phyloP scores from a whole-genome alignment of 2,888 invertebrate genomes.

The Priocnemis perturbator region DNA sequence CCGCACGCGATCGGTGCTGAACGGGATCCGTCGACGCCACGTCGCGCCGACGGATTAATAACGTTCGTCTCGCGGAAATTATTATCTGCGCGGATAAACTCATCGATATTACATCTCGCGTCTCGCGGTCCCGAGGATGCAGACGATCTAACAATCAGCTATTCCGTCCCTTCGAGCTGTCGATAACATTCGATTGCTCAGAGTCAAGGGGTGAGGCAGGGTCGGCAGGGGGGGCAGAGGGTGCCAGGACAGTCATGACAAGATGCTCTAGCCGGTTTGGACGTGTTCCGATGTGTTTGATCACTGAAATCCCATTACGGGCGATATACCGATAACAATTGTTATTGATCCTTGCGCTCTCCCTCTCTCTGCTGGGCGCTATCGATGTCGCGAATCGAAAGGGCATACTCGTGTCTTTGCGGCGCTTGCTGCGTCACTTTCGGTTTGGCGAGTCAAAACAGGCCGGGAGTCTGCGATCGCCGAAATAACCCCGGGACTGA shows the following conservation, averaged over 20 bases:
- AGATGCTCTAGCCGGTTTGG: slow-evolving; percentile 34
- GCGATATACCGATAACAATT: slow-evolving; percentile 20
- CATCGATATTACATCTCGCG: too few species aligned
- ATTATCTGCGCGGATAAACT: too few species aligned
- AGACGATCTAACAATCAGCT: slow-evolving; percentile 34
- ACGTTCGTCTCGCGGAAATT: too few species aligned
- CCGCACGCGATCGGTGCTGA: too few species aligned
- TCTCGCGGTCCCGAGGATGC: not conserved
- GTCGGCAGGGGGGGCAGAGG: slow-evolving; percentile 8
- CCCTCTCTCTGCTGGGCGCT: not conserved
- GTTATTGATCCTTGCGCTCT: slow-evolving; percentile 9
- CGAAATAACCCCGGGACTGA: too few species aligned
- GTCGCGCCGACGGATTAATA: too few species aligned
- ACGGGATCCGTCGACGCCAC: too few species aligned
- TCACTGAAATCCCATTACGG: slow-evolving; percentile 39
- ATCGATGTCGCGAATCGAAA: not conserved
- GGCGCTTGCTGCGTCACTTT: too few species aligned
- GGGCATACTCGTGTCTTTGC: not conserved
- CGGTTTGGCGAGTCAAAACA: too few species aligned
- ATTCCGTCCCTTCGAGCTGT: slow-evolving; percentile 36
- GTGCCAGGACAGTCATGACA: slow-evolving; percentile 38
- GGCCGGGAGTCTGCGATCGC: too few species aligned
- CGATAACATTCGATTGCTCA: slow-evolving; percentile 42
- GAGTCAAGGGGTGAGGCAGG: slow-evolving; percentile 10
- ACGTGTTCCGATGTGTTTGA: slow-evolving; percentile 32